A percentile compares a stretch with the other conserved stretches of the same genome.
Conservation (phyloP, 2,888 invertebrate genomes). For the Hemistola chrysoprasaria region DNA sequence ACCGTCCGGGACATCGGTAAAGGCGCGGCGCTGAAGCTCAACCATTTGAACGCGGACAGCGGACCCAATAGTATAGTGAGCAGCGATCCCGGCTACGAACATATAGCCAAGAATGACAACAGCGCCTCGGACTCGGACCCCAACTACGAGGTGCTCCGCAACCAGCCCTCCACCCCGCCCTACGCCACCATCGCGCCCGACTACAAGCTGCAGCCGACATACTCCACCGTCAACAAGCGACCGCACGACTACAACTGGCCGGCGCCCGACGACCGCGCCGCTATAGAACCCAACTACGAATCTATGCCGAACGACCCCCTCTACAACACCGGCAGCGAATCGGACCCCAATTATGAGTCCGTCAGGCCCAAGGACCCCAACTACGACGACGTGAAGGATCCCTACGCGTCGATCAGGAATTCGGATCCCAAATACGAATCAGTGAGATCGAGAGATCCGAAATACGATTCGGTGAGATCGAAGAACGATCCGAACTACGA, state of each 20-base stretch:
- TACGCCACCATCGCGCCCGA: conserved; percentile 73
- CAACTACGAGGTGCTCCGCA: conserved; percentile 89
- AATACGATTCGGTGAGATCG: conserved; percentile 86
- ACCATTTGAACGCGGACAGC: conserved; percentile 65
- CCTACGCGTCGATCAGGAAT: conserved; percentile 85
- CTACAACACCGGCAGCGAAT: conserved; percentile 87
- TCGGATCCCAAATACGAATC: conserved; percentile 85
- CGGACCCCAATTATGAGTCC: conserved; percentile 87
- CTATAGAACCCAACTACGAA: conserved; percentile 89
- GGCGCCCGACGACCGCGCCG: conserved; percentile 78
- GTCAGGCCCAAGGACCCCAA: conserved; percentile 85
- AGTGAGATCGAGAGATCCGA: conserved; percentile 81
- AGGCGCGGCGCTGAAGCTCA: conserved; percentile 54
- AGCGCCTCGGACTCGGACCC: conserved; percentile 86
- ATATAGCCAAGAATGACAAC: conserved; percentile 76
- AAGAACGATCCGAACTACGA: conserved; percentile 90
- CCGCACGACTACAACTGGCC: conserved; percentile 79
- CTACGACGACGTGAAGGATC: conserved; percentile 88
- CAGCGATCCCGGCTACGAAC: conserved; percentile 89
- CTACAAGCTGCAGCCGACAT: conserved; percentile 73
- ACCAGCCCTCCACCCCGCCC: conserved; percentile 76
- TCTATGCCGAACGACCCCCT: conserved; percentile 85
- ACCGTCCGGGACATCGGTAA: conserved; percentile 76
- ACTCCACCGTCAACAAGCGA: conserved; percentile 81
- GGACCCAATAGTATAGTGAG: conserved; percentile 83